Percentiles rank a stretch among this genome's conserved stretches.
Conservation (phyloP, 2,113 vertebrate genomes). For the Daubentonia madagascariensis region DNA sequence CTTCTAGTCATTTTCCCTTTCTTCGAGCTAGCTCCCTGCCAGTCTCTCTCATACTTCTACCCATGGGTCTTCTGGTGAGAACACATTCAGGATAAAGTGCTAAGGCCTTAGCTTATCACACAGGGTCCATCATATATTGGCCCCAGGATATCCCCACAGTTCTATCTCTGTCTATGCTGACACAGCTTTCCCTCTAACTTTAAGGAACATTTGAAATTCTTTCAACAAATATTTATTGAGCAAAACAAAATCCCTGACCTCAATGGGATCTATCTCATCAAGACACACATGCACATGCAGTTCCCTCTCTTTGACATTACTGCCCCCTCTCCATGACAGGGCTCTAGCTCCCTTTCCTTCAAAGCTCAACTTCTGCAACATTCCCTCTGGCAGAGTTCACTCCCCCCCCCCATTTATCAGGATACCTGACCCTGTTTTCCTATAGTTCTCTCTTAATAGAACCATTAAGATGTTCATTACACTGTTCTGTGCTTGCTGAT, state of each 20-base stretch:
- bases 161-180: background rate
- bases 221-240: background rate
- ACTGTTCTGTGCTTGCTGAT: background rate
- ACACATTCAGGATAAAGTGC: background rate
- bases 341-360: background rate
- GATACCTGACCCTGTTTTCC: background rate
- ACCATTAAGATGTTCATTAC: background rate
- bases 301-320: background rate
- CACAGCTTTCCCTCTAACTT: background rate
- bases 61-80: background rate
- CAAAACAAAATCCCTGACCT: background rate
- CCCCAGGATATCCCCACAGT: no score
- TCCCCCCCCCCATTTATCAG: background rate
- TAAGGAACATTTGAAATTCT: background rate
- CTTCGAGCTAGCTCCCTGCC: background rate
- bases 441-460: background rate
- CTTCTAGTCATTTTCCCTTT: background rate
- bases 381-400: background rate
- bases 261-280: background rate
- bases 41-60: background rate
- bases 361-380: no score
- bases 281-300: accelerated
- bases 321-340: background rate
- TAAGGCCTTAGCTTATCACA: background rate
- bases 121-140: background rate